These are phyloP conservation scores for Mycalesis mineus DNA, from an alignment of 2,888 invertebrate species.

Conservation along the genomic window DNA sequence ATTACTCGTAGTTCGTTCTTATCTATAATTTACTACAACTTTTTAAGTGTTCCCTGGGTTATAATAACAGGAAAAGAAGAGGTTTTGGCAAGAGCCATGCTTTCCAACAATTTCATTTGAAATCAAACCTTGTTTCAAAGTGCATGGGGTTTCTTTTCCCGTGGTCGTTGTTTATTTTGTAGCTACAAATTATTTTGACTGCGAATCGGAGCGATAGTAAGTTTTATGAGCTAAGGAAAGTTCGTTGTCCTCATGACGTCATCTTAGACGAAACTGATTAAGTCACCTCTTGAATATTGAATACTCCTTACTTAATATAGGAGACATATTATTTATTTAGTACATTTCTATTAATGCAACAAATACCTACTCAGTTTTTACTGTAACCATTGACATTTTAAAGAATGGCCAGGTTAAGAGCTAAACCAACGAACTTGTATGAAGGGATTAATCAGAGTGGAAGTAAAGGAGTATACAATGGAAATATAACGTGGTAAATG, in stretches of 20 bases:
- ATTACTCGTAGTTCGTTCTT: too few relatives aligned
- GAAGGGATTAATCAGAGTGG: too few relatives aligned
- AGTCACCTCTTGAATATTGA: conserved; percentile 1
- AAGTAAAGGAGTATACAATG: too few relatives aligned
- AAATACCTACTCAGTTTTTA: too few relatives aligned
- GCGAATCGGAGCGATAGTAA: conserved; percentile 59
- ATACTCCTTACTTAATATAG: neutral
- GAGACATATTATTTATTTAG: too few relatives aligned
- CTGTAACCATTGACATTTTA: too few relatives aligned
- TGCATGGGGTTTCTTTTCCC: conserved; percentile 23
- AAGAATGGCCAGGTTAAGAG: too few relatives aligned
- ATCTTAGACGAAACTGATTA: conserved; percentile 36
- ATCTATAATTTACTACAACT: neutral
- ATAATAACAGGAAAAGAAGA: conserved; percentile 42
- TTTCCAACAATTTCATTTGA: neutral
- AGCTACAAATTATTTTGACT: conserved; percentile 58
- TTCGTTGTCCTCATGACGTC: conserved; percentile 64
- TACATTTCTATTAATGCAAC: too few relatives aligned
- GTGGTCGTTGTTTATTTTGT: conserved; percentile 4
- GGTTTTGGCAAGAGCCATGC: conserved; percentile 10
- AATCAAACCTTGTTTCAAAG: conserved; percentile 24
- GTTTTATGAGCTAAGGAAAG: conserved; percentile 52
- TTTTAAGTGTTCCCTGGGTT: conserved; percentile 7
- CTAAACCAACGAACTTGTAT: too few relatives aligned
- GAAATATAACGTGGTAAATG: too few relatives aligned